Conservation (phyloP, 2,797 vertebrate genomes). For the Garrulus glandarius region DNA sequence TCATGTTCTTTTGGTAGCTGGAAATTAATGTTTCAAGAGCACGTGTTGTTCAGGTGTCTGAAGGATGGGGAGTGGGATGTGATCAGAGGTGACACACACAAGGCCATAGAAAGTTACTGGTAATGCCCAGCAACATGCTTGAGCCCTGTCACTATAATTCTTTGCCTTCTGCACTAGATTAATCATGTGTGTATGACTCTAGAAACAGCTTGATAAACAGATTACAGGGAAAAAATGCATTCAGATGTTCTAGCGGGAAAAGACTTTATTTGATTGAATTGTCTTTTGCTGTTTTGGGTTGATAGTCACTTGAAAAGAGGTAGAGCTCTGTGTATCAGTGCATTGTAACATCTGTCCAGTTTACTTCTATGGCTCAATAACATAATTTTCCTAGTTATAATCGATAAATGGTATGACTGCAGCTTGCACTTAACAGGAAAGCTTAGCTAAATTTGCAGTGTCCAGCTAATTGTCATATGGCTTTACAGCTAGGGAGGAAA, state of each 20-base stretch:
- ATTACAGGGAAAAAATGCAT: not conserved
- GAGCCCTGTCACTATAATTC: not conserved
- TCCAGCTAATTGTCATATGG: not conserved
- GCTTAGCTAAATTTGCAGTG: not conserved
- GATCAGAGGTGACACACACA: not conserved
- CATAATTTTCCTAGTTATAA: not conserved
- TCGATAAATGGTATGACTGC: not conserved
- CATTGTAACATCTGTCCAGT: not conserved
- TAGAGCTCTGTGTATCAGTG: not conserved
- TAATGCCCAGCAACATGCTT: not conserved
- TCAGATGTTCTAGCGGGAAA: not conserved
- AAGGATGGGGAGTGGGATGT: not conserved
- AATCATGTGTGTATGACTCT: not conserved
- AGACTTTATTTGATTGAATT: not conserved
- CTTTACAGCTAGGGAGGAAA: not conserved
- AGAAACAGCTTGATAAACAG: not conserved
- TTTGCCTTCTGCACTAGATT: not conserved
- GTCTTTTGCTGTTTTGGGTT: not conserved
- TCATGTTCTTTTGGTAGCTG: not conserved
- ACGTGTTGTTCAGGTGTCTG: accelerated
- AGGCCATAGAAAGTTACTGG: not conserved
- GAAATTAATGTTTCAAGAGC: not conserved
- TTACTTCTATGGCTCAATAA: not conserved
- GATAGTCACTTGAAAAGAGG: not conserved
- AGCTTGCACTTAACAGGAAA: not conserved